These are phyloP conservation scores for Quadriops clusia DNA, from an alignment of 2,888 invertebrate species.

Conservation along the genomic window DNA sequence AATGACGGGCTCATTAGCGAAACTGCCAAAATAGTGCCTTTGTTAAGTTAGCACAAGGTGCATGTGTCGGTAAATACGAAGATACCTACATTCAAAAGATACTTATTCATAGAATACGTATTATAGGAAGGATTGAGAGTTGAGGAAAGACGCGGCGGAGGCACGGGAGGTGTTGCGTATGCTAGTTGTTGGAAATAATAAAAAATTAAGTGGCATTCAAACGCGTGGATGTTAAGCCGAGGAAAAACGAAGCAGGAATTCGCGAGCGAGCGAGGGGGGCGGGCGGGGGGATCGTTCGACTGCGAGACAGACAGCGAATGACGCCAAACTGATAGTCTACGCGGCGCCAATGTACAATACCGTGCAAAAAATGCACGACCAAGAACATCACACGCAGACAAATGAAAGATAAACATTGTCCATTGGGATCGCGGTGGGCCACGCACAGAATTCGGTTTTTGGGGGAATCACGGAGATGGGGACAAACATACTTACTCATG, in stretches of 20 bases:
- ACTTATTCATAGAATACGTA: too few relatives aligned
- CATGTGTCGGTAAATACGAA: too few relatives aligned
- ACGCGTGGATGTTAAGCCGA: slow-evolving; percentile 6
- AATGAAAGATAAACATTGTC: slow-evolving; percentile 6
- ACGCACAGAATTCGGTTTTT: slow-evolving; percentile 1
- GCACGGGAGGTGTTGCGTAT: too few relatives aligned
- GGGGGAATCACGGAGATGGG: background rate
- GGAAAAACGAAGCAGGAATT: slow-evolving; percentile 17
- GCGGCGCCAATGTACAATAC: slow-evolving; percentile 38
- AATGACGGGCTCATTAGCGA: too few relatives aligned
- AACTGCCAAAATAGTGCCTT: too few relatives aligned
- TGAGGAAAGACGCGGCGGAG: too few relatives aligned
- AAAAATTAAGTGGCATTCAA: too few relatives aligned
- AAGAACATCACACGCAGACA: slow-evolving; percentile 7
- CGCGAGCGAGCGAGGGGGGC: slow-evolving; percentile 21
- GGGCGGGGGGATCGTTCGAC: slow-evolving; percentile 27
- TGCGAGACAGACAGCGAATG: slow-evolving; percentile 37
- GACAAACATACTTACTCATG: slow-evolving; percentile 6
- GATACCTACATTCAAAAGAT: too few relatives aligned
- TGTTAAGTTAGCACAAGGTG: too few relatives aligned
- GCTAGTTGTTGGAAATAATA: too few relatives aligned
- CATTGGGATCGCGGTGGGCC: background rate
- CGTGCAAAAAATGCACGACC: slow-evolving; percentile 31
- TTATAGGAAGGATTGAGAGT: too few relatives aligned
- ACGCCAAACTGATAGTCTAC: slow-evolving; percentile 39